Evolutionary conservation across 1,140 invertebrate species (phyloP), one percentile per base, ranked within the genome.

Genomic region (Bombus impatiens): DNA sequence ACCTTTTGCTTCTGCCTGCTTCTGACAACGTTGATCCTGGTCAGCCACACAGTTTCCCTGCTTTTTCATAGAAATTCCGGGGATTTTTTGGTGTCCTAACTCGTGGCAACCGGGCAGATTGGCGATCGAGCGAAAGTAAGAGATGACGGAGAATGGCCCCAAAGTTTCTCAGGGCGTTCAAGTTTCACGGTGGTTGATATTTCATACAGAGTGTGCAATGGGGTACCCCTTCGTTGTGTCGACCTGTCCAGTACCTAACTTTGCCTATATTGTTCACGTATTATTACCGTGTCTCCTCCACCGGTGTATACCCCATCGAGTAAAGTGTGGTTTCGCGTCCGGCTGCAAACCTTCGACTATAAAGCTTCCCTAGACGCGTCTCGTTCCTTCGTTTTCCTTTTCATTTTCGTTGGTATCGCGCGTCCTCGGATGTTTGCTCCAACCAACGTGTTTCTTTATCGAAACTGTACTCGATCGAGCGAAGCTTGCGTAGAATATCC

Each of bases 101-200:
- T 72, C 57, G 18, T 75, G 57, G 28, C 40, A 82, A 47, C 67
- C 22, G 37, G 44, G 32, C 71, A 77, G 87, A 85, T 86, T 68
- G 89, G 62, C 80, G 75, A 82, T 88, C 86, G 72, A 86, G 81
- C 71, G 71, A 83, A 75, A 70, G 62, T 82, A 32, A 75, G 74
- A 42, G 70, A 80, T 42, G 83, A 32, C 67, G 62, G 84, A 91
- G 84, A 78, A 92, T 90, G 89, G 84, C 59, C 86, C 59, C 90
- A 53, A 93, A 94, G 94, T 94, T 95, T 95, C 94, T 95, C 94
- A 95, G 94, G 95, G 87, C 87, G 94, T 94, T 95, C 95, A 88
- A 93, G 91, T 95, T 95, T 95, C 95, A 95, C 88, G 93, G 93
- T 95, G 94, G 93, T 95, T 95, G 95, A 95, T 95, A 95, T 95